A percentile compares a stretch with the other conserved stretches of the same genome.
These are phyloP conservation scores for Dynastes grantii DNA, from an alignment of 2,888 invertebrate genomes.

Conservation along the genomic window DNA sequence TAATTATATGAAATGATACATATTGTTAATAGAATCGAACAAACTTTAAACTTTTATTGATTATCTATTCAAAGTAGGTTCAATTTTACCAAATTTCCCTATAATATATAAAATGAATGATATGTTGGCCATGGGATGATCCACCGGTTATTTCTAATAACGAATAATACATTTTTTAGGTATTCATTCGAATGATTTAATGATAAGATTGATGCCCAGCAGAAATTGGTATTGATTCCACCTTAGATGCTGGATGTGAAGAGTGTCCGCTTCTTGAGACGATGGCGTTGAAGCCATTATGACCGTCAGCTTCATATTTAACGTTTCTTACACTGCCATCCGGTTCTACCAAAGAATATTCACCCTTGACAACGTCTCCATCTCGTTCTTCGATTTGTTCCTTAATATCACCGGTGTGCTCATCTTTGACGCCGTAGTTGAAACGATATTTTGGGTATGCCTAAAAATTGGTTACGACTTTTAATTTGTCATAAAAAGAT, in stretches of 20 bases:
- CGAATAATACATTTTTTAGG: no score
- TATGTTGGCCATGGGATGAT: no score
- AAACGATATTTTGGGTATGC: conserved; percentile 81
- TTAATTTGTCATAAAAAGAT: not conserved
- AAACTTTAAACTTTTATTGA: no score
- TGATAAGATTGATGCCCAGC: conserved; percentile 20
- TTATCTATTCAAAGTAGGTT: no score
- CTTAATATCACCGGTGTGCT: conserved; percentile 82
- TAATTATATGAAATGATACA: conserved; percentile 10
- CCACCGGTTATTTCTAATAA: no score
- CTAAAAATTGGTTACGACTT: conserved; percentile 63
- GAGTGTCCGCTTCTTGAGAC: conserved; percentile 75
- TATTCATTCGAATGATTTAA: not conserved
- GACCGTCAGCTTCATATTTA: conserved; percentile 77
- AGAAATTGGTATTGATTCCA: conserved; percentile 43
- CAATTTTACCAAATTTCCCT: no score
- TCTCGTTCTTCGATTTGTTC: conserved; percentile 80
- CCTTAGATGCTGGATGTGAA: conserved; percentile 69
- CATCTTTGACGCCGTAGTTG: conserved; percentile 81
- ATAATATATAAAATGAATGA: no score
- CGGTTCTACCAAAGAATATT: conserved; percentile 78
- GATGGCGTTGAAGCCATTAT: conserved; percentile 75
- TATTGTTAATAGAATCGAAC: not conserved
- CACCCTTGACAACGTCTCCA: conserved; percentile 83
- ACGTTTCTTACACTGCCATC: conserved; percentile 78